Evolutionary conservation across 2,888 invertebrate genomes (phyloP).

Genomic region (Meloe dianella): DNA sequence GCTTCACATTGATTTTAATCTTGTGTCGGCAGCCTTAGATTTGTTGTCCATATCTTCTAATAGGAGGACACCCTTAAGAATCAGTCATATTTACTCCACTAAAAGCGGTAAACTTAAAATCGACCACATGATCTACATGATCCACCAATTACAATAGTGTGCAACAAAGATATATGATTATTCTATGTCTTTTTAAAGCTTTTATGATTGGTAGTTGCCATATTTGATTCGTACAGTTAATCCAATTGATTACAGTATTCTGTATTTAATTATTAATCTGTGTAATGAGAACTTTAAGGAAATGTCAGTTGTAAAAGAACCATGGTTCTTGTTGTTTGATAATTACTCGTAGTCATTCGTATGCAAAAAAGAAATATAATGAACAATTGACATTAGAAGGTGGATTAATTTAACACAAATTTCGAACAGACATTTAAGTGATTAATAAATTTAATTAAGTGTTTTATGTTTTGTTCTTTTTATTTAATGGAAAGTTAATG

Average conservation of each 20-base stretch:
- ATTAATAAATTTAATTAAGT: neutral
- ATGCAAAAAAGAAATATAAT: conserved; percentile 4
- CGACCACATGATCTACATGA: neutral
- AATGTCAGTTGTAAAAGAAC: neutral
- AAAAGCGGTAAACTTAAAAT: neutral
- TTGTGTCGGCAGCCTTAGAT: neutral
- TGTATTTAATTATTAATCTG: neutral
- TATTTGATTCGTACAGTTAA: neutral
- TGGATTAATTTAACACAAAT: neutral
- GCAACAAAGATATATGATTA: neutral
- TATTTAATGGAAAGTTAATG: neutral
- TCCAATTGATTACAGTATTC: neutral
- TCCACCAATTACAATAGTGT: neutral
- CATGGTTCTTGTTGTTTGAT: conserved; percentile 1
- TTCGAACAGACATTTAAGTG: neutral
- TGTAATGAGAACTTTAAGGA: neutral
- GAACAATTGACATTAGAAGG: neutral
- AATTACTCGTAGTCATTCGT: no score
- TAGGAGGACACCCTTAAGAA: no score
- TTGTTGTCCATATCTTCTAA: no score
- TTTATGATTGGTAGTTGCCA: neutral
- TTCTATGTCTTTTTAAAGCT: neutral
- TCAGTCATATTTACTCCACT: neutral
- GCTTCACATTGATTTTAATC: no score
- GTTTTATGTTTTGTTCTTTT: neutral